Evolutionary conservation across 2,888 invertebrate genomes (phyloP).

Genomic region (Dasypolia templi): DNA sequence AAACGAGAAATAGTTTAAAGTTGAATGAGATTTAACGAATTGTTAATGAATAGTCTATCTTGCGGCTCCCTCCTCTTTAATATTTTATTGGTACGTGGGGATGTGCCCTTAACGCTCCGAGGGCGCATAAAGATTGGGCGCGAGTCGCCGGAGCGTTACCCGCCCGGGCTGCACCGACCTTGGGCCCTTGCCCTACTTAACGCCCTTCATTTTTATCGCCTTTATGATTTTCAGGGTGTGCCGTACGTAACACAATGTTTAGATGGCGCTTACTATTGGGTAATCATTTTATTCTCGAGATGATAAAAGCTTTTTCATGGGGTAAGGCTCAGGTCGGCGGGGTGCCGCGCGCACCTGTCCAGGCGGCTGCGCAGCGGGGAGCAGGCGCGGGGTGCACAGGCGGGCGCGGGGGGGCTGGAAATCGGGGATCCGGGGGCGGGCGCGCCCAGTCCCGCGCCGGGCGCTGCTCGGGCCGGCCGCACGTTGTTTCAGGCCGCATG

Average conservation of each 20-base stretch:
- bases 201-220: slow-evolving; percentile 65
- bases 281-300: slow-evolving; percentile 67
- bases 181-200: slow-evolving; percentile 79
- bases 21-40: slow-evolving; percentile 66
- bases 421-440: slow-evolving; percentile 74
- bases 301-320: slow-evolving; percentile 70
- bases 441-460: slow-evolving; percentile 86
- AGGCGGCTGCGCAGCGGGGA: slow-evolving; percentile 74
- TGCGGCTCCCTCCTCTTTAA: slow-evolving; percentile 66
- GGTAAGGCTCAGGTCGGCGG: slow-evolving; percentile 74
- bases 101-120: slow-evolving; percentile 72
- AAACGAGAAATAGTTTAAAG: slow-evolving; percentile 28
- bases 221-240: slow-evolving; percentile 49
- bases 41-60: slow-evolving; percentile 69
- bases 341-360: slow-evolving; percentile 80
- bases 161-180: slow-evolving; percentile 82
- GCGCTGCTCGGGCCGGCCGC: slow-evolving; percentile 87
- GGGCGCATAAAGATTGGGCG: slow-evolving; percentile 76
- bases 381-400: slow-evolving; percentile 69
- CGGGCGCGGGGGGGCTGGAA: slow-evolving; percentile 64
- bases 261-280: slow-evolving; percentile 58
- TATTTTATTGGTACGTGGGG: slow-evolving; percentile 69
- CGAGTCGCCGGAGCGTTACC: slow-evolving; percentile 68
- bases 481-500: slow-evolving; percentile 82
- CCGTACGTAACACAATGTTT: slow-evolving; percentile 40